Evolutionary conservation across 2,888 invertebrate genomes (phyloP).

Genomic region (Fragum fragum): DNA sequence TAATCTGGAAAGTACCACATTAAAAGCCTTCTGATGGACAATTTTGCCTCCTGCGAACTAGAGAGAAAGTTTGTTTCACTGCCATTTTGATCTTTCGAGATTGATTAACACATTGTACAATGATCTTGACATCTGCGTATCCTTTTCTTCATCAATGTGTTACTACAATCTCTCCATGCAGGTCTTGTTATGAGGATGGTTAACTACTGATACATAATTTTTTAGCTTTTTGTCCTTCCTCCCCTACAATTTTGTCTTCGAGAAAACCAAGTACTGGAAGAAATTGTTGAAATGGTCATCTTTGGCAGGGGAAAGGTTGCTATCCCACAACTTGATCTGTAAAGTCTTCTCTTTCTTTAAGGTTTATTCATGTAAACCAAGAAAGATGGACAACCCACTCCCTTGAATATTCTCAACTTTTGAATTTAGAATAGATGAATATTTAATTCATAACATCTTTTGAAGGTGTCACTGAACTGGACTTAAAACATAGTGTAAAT

Average conservation of each 20-base stretch:
- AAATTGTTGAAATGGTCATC: too few relatives aligned
- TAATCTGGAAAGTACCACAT: too few relatives aligned
- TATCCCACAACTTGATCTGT: neutral
- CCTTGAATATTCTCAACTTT: constrained; percentile 4
- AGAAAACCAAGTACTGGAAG: too few relatives aligned
- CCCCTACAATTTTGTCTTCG: too few relatives aligned
- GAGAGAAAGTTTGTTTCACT: too few relatives aligned
- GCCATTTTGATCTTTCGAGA: constrained; percentile 4
- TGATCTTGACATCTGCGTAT: too few relatives aligned
- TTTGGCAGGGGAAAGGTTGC: too few relatives aligned
- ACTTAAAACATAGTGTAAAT: neutral
- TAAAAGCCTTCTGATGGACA: too few relatives aligned
- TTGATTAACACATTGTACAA: constrained; percentile 14
- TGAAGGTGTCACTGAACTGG: neutral
- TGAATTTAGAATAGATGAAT: neutral
- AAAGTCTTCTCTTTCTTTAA: neutral
- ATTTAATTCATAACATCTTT: neutral
- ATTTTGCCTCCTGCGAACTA: too few relatives aligned
- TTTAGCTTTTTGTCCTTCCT: too few relatives aligned
- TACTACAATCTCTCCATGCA: neutral
- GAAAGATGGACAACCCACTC: neutral
- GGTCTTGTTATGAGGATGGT: neutral
- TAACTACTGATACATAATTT: too few relatives aligned
- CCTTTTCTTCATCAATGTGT: neutral
- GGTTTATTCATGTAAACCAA: neutral